These are phyloP conservation scores for Aphodius granarius DNA, from an alignment of 2,888 invertebrate species.

Conservation along the genomic window DNA sequence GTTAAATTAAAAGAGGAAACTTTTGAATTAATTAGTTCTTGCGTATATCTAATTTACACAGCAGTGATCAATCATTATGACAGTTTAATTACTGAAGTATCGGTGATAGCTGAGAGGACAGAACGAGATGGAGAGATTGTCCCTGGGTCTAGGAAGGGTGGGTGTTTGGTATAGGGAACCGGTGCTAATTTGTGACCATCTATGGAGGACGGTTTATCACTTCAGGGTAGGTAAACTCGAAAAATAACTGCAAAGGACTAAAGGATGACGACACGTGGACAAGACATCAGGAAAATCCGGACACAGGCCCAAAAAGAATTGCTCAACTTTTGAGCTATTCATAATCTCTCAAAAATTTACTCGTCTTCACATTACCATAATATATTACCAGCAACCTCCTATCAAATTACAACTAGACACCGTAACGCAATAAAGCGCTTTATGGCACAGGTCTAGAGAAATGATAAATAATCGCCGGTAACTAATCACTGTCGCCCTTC, in stretches of 20 bases:
- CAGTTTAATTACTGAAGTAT: not conserved
- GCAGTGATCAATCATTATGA: not conserved
- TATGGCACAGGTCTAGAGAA: not conserved
- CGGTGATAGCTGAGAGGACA: not conserved
- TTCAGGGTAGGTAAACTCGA: not conserved
- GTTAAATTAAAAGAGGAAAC: not conserved
- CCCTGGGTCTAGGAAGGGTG: not conserved
- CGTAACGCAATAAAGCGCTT: not conserved
- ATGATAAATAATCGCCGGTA: not conserved
- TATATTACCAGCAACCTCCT: not conserved
- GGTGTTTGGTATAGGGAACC: not conserved
- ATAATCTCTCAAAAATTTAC: no score
- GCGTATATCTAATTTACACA: not conserved
- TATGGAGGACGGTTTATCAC: not conserved
- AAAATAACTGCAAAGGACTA: no score
- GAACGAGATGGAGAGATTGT: not conserved
- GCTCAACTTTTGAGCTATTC: no score
- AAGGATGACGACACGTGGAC: no score
- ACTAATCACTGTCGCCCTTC: slow-evolving; percentile 12
- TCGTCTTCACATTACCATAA: not conserved
- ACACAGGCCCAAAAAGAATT: no score
- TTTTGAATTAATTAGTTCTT: not conserved
- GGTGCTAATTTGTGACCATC: not conserved
- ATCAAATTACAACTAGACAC: not conserved
- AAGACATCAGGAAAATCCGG: no score